Percentiles rank a stretch among this genome's conserved stretches.
These are phyloP conservation scores for Chiloscyllium punctatum DNA, from an alignment of 2,797 vertebrate species.

Conservation along the genomic window DNA sequence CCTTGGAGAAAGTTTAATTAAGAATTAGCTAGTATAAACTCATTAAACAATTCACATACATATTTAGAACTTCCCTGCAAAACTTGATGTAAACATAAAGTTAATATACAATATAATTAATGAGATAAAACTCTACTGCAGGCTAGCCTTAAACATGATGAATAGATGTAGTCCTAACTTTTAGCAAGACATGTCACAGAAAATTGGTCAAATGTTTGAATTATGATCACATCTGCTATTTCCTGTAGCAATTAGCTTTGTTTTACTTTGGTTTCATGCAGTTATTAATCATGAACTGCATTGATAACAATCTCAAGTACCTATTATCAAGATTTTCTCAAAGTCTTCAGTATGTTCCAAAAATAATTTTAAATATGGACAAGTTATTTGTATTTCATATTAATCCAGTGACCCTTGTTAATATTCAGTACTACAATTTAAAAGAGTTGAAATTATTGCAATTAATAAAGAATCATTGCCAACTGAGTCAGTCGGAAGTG, in stretches of 20 bases:
- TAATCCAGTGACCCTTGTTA: constrained; percentile 8
- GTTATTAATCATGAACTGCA: too few relatives aligned
- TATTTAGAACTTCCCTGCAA: not conserved
- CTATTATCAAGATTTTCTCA: not conserved
- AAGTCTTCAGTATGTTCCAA: not conserved
- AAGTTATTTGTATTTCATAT: not conserved
- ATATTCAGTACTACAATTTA: not conserved
- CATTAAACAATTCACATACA: not conserved
- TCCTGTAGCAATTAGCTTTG: too few relatives aligned
- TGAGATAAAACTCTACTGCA: not conserved
- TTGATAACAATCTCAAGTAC: too few relatives aligned
- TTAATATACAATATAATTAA: too few relatives aligned
- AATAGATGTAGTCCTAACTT: not conserved
- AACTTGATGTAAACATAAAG: not conserved
- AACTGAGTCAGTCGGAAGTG: not conserved
- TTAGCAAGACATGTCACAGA: not conserved
- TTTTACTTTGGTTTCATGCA: not conserved
- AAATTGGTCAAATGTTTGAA: not conserved
- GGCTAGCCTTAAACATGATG: too few relatives aligned
- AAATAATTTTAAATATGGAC: constrained; percentile 2
- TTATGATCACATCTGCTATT: not conserved
- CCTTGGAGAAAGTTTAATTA: not conserved
- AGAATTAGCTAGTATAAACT: not conserved
- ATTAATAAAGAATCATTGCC: not conserved
- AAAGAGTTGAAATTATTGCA: not conserved